Conservation (phyloP, 1,140 invertebrate genomes). For the Melanaphis sacchari region DNA sequence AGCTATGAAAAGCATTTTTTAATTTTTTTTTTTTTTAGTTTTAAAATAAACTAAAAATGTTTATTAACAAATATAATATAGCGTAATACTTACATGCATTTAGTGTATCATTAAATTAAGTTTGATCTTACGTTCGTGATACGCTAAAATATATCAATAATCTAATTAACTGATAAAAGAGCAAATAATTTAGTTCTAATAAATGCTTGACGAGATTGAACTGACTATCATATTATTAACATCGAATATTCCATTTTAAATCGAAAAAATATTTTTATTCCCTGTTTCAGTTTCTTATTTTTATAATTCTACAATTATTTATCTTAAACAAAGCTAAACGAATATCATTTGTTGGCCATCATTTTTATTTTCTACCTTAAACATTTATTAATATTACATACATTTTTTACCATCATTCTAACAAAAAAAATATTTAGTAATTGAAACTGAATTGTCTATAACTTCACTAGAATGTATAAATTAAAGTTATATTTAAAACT, state of each 20-base stretch:
- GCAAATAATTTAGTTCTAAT: too few species aligned
- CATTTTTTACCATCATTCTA: not conserved
- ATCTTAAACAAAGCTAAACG: not conserved
- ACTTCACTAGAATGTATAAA: too few species aligned
- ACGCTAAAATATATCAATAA: not conserved
- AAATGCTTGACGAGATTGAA: too few species aligned
- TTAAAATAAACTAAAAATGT: not conserved
- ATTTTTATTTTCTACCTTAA: not conserved
- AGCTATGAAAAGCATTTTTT: not conserved
- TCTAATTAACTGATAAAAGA: not conserved
- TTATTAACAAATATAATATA: too few species aligned
- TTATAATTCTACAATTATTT: not conserved
- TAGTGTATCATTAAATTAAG: too few species aligned
- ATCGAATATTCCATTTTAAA: too few species aligned
- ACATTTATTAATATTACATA: too few species aligned
- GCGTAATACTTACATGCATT: not conserved
- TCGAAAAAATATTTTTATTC: too few species aligned
- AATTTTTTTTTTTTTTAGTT: not conserved
- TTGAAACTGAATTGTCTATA: not conserved
- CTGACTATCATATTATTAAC: too few species aligned
- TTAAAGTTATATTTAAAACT: not conserved
- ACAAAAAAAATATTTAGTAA: not conserved
- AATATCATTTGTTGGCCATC: not conserved
- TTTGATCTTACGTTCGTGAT: not conserved
- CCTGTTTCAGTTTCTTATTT: too few species aligned